Base-by-base conservation (phyloP, 1,140 invertebrate genomes). In the Chrysopa pallens region DNA sequence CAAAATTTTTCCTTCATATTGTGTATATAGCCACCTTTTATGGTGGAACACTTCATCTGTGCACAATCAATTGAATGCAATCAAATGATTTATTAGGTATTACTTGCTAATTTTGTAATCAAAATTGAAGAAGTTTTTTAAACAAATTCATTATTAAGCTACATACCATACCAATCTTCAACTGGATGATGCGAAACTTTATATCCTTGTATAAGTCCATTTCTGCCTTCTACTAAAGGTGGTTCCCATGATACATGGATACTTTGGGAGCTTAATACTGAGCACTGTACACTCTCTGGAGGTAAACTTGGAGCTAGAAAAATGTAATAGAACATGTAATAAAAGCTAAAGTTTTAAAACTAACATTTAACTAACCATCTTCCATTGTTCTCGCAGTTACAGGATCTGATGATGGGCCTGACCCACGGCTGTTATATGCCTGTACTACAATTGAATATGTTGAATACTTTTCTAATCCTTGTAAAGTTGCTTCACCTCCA, bases 391-490 rank as follows among this genome's bases (percentile, higher is more conserved):
- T 75, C 6, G 83, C 78, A 6, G 78, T 74, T 17, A 84, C 74
- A 50, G 88, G 83, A 8, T 79, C 73, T 4, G 85, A 91, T 13
- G 80, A 73, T 1, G 90, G 90, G 27, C 91, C 90, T 36, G 82
- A 76, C 1, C 92, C 92, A 48, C 87, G 72, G 29, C 80, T 82
- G 52, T 95, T 97, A 56, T 88, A 94, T 3, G 90, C 87, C 56
- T 94, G 88, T 0, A 96, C 84, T 27, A 91, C 78, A 1, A 94
- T 75, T 37, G 76, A 78, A 60, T 94, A 94, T n/a, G 78, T 73
- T 0, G 88, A 84, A 59, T 77, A 91, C 59, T 89, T 89, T 53
- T 80, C 73, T 27, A 95, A 64, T 13, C 76, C 78, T 36, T 70
- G 67, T 6, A 85, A 57, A 1, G 68, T 63, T 5, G 70, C 64